Conservation (phyloP, 2,113 vertebrate genomes). For the Platysternon megacephalum region DNA sequence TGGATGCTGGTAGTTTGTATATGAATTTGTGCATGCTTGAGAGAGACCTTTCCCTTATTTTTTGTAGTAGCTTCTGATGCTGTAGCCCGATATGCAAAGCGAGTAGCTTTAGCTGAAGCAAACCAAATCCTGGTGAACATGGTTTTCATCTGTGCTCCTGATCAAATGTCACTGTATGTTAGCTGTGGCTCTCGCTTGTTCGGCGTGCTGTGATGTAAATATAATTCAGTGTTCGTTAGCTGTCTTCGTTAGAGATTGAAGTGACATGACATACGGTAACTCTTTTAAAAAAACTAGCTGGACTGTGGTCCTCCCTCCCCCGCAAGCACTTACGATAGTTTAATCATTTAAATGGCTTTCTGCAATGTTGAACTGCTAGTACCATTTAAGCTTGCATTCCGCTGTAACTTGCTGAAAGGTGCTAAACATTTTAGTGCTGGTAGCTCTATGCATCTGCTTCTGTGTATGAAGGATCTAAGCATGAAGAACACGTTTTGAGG, state of each 20-base stretch:
- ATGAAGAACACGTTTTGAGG: not conserved
- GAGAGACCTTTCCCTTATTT: too few relatives aligned
- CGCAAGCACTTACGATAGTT: not conserved
- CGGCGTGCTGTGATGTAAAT: not conserved
- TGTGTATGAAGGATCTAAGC: not conserved
- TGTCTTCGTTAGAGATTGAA: not conserved
- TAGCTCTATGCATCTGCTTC: not conserved
- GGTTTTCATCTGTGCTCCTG: not conserved
- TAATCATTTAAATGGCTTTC: not conserved
- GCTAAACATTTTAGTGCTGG: not conserved
- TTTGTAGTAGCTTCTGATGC: not conserved
- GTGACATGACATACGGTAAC: not conserved
- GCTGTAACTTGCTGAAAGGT: not conserved
- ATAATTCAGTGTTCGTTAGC: not conserved
- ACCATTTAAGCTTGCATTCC: not conserved
- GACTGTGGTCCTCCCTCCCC: not conserved
- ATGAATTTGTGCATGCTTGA: accelerated
- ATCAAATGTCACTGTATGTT: not conserved
- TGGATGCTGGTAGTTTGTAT: accelerated
- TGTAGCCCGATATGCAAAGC: not conserved
- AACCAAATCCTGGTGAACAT: not conserved
- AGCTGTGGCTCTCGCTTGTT: not conserved
- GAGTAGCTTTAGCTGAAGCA: accelerated
- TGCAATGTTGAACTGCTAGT: not conserved
- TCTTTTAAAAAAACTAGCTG: not conserved